These are phyloP conservation scores for Nephila pilipes DNA, from an alignment of 1,140 invertebrate species.

Conservation along the genomic window DNA sequence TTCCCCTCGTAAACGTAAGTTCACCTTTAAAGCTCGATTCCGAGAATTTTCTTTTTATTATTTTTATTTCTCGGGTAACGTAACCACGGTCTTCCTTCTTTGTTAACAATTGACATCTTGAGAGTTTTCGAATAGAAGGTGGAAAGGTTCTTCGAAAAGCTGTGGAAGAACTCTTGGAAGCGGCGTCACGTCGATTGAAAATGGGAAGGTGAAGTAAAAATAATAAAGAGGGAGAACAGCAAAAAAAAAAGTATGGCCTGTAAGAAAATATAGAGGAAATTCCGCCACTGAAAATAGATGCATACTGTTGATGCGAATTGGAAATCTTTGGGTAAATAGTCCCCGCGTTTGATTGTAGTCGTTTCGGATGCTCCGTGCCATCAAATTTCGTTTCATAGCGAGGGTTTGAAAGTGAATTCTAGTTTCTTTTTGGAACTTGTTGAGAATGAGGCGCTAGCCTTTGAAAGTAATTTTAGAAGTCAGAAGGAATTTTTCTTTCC, in stretches of 20 bases:
- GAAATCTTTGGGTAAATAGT: constrained; percentile 64
- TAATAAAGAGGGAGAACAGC: background rate
- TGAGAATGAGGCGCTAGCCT: background rate
- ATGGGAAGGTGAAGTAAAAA: constrained; percentile 11
- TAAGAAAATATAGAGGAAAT: constrained; percentile 3
- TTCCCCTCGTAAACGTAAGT: constrained; percentile 11
- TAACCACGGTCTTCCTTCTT: constrained; percentile 51
- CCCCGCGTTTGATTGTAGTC: constrained; percentile 44
- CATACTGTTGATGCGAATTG: constrained; percentile 55
- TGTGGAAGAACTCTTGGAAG: background rate
- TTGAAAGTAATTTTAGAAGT: constrained; percentile 65
- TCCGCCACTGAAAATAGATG: constrained; percentile 55
- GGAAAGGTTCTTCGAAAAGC: background rate
- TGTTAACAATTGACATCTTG: constrained; percentile 60
- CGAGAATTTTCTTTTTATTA: background rate
- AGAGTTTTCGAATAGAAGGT: background rate
- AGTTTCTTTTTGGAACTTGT: constrained; percentile 6
- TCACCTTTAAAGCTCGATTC: constrained; percentile 49
- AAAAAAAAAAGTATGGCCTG: background rate
- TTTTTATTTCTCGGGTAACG: background rate
- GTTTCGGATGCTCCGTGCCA: constrained; percentile 43
- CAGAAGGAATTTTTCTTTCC: background rate
- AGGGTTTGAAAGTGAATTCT: constrained; percentile 40
- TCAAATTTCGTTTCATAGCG: constrained; percentile 66
- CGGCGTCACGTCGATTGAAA: constrained; percentile 59